Evolutionary conservation across 2,113 vertebrate species (phyloP).

Genomic region (Coryphaenoides rupestris): DNA sequence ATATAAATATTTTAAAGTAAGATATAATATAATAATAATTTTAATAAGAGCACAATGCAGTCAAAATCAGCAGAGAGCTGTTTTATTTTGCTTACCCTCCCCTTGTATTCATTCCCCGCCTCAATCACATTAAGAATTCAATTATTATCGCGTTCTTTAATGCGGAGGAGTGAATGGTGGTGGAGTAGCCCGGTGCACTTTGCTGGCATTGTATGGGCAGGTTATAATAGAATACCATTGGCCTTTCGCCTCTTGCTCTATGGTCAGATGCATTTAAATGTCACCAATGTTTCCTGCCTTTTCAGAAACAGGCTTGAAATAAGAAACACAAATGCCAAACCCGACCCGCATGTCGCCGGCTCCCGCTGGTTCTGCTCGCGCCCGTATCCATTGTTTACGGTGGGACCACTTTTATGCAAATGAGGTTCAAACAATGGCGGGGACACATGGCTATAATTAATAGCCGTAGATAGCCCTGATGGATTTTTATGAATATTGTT

Average conservation of each 20-base stretch:
- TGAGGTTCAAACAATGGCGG: neutral
- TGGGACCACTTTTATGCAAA: constrained; percentile 41
- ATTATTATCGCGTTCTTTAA: constrained; percentile 44
- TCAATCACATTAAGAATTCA: constrained; percentile 46
- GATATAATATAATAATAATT: no score
- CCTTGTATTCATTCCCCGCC: constrained; percentile 29
- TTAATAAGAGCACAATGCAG: no score
- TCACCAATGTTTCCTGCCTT: constrained; percentile 68
- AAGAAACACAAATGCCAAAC: constrained; percentile 66
- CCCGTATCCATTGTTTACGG: constrained; percentile 47
- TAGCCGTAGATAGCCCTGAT: neutral
- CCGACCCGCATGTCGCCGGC: constrained; percentile 51
- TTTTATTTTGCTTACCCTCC: neutral
- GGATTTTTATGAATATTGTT: constrained; percentile 30
- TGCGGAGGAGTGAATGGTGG: constrained; percentile 44
- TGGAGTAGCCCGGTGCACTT: constrained; percentile 53
- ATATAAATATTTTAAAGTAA: no score
- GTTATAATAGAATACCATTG: constrained; percentile 69
- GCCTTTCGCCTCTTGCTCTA: constrained; percentile 63
- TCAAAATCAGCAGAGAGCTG: no score
- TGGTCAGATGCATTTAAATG: constrained; percentile 73
- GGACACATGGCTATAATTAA: neutral
- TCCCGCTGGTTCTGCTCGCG: constrained; percentile 32
- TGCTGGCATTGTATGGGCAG: constrained; percentile 45
- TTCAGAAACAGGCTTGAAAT: constrained; percentile 62